Base-by-base conservation (phyloP, 2,888 invertebrate species). In the Zeuzera pyrina region DNA sequence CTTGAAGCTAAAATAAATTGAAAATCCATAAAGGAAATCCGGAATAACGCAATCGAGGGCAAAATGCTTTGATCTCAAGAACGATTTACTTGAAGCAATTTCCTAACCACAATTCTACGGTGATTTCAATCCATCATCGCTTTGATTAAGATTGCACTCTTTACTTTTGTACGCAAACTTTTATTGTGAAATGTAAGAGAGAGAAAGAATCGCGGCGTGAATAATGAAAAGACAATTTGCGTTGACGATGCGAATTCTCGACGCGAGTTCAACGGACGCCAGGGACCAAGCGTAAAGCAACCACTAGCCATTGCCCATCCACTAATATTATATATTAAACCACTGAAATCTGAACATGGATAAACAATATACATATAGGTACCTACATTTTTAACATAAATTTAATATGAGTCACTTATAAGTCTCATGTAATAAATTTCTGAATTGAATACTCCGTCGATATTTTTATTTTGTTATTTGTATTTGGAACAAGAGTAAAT, bases 141-240 rank as follows among this genome's bases (percentile, higher is more conserved):
- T 25, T 25, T 44, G 39, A 47, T 43, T 38, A 41, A 36, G 23
- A 31, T 36, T 40, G 38, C 41, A 39, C 38, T 32, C 33, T 39
- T 38, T 35, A 42, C 42, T 42, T 39, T 41, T 42, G 36, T 43
- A 37, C 40, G 32, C 45, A 47, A 42, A 49, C 47, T 58, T 48
- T 36, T 41, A 63, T 59, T 62, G 61, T 59, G 46, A 42, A 55
- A 50, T 54, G 57, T 70, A 63, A 69, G 71, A 70, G 63, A 57
- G 57, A 44, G 55, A 64, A 72, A 73, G 71, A 69, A 70, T 74
- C 65, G 63, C 62, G 49, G 68, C 59, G 69, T 77, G 73, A 74
- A 76, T 76, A 74, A 76, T 76, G 70, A 67, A 77, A 72, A 72
- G 68, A 73, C 72, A 71, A 71, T 76, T 72, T 73, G 66, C 71